These are phyloP conservation scores for Lacerta viridis DNA, from an alignment of 2,797 vertebrate species.

Conservation along the genomic window DNA sequence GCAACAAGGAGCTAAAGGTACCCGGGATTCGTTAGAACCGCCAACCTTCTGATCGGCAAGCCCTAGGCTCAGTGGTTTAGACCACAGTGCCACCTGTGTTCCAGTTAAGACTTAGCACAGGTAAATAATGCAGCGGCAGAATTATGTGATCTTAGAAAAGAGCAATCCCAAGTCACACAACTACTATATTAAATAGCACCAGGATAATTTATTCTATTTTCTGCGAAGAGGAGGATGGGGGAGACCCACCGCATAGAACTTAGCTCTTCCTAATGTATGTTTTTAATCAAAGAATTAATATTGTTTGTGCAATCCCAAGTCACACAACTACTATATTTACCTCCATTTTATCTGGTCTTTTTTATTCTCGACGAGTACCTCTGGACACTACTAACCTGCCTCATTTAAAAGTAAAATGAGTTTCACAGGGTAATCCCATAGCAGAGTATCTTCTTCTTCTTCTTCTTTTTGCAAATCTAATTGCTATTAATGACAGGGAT, in stretches of 20 bases:
- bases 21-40: too few relatives aligned
- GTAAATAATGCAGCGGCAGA: slow-evolving; percentile 16
- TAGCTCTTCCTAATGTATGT: slow-evolving; percentile 10
- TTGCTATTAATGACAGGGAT: slow-evolving; percentile 30
- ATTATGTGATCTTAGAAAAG: neutral
- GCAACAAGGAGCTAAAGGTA: too few relatives aligned
- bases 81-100: too few relatives aligned
- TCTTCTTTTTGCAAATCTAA: neutral
- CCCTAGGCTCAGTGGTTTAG: too few relatives aligned
- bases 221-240: neutral
- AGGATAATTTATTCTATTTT: accelerated
- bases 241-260: slow-evolving; percentile 1
- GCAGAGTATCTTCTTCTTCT: neutral
- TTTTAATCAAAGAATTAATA: slow-evolving; percentile 34
- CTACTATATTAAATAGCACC: neutral
- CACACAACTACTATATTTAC: too few relatives aligned
- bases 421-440: neutral
- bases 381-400: neutral
- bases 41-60: too few relatives aligned
- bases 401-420: slow-evolving; percentile 40
- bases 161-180: neutral
- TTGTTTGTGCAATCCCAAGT: too few relatives aligned
- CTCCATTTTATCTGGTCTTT: neutral
- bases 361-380: slow-evolving; percentile 9
- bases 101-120: slow-evolving; percentile 21